Conservation (phyloP, 2,888 invertebrate genomes). For the Apotomis capreana region DNA sequence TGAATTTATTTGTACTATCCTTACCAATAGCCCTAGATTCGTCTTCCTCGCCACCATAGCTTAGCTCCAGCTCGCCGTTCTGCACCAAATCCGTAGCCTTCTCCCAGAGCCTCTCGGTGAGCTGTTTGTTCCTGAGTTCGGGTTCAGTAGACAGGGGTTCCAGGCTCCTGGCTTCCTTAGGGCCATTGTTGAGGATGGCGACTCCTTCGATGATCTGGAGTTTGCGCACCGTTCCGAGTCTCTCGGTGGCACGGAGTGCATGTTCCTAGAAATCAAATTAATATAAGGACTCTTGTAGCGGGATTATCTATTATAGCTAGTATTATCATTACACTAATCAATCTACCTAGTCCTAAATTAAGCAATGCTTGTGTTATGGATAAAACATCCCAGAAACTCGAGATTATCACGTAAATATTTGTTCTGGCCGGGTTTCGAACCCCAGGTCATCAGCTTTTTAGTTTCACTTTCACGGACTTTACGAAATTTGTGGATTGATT, state of each 20-base stretch:
- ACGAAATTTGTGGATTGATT: too few species aligned
- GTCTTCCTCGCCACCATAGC: constrained; percentile 64
- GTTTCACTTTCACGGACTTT: too few species aligned
- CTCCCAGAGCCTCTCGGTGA: constrained; percentile 70
- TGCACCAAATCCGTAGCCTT: constrained; percentile 65
- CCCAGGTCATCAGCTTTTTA: too few species aligned
- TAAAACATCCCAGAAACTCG: too few species aligned
- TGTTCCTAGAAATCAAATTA: constrained; percentile 63
- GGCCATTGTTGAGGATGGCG: constrained; percentile 67
- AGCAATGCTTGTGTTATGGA: too few species aligned
- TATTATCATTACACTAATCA: too few species aligned
- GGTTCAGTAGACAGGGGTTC: constrained; percentile 67
- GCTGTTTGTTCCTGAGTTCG: constrained; percentile 61
- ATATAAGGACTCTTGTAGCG: too few species aligned
- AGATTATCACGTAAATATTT: too few species aligned
- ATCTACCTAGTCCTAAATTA: too few species aligned
- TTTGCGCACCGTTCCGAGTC: constrained; percentile 64
- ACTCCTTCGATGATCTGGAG: constrained; percentile 69
- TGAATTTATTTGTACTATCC: constrained; percentile 50
- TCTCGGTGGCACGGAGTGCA: constrained; percentile 69
- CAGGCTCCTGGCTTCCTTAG: constrained; percentile 65
- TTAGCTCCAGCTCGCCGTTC: constrained; percentile 69
- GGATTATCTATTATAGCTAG: too few species aligned
- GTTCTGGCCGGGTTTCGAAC: too few species aligned
- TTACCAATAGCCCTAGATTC: constrained; percentile 68